Base-by-base conservation (phyloP, 2,797 vertebrate species). In the Hozukius guyotensis region DNA sequence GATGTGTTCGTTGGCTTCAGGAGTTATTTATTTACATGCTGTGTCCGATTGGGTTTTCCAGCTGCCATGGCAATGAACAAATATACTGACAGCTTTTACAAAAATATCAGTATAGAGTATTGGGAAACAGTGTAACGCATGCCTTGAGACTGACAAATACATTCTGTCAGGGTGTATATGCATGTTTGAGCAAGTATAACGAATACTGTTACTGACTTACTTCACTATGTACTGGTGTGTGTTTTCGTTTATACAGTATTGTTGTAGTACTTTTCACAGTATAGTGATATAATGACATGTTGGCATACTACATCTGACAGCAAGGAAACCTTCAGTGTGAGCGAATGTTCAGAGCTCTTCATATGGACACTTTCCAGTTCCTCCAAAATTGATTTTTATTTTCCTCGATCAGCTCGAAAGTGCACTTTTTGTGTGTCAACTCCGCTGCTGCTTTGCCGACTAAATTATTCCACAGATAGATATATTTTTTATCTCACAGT, bases 401-500 rank as follows among this genome's bases (percentile, higher is more conserved):
- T 87, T 64, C 69, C 20, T 18, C 36, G 7, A 84, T 88, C 83
- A 77, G 27, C 73, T 76, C 6, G 6, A 83, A 84, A 72, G 31
- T 89, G 66, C 66, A 52, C 59, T 53, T 76, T 66, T 75, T 75
- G 67, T 78, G 38, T 78, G 38, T 90, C 34, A 82, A 69, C 83
- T 62, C 75, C 27, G 75, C 68, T 68, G 72, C 80, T 77, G 62
- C 69, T 87, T 78, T 72, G 36, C 78, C 2, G 13, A 29, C 72
- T 75, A 76, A 85, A 88, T 89, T 80, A 86, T 87, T 82, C 82
- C 68, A 72, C 70, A 69, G 72, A 86, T 70, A 81, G 57, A 83
- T 89, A 67, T 77, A 64, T 85, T 78, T 86, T 88, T 88, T 68
- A 87, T 83, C 55, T 84, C 62, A 53, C 25, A 81, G 52, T 88